Conservation (phyloP, 2,888 invertebrate genomes). For the Pachydiplax longipennis region DNA sequence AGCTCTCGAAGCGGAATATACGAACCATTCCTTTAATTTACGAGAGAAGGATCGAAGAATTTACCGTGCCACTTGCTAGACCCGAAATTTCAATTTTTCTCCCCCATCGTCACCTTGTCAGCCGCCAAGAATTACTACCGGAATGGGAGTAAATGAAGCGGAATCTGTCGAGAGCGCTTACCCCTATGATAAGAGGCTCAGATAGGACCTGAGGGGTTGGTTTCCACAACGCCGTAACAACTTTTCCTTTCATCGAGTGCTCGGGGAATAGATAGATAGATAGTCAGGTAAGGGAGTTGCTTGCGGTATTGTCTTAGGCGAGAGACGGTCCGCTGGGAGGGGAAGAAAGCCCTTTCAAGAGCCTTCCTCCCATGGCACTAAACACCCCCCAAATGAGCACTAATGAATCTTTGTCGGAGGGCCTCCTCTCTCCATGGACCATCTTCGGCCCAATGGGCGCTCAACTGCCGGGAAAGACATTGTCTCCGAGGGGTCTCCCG, state of each 20-base stretch:
- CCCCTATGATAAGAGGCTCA: not conserved
- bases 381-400: conserved; percentile 12
- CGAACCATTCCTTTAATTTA: too few species aligned
- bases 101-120: too few species aligned
- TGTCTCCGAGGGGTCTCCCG: not conserved
- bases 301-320: not conserved
- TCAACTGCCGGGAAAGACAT: conserved; percentile 38
- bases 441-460: conserved; percentile 22
- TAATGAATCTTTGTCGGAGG: conserved; percentile 30
- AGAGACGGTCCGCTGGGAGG: not conserved
- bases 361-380: not conserved
- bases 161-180: not conserved
- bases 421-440: not conserved
- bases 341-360: not conserved
- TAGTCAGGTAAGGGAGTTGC: not conserved
- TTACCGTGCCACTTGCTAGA: too few species aligned
- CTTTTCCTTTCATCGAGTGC: not conserved
- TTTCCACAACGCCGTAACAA: not conserved
- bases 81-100: too few species aligned
- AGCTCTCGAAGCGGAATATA: too few species aligned
- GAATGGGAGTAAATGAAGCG: too few species aligned
- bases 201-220: not conserved
- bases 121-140: too few species aligned
- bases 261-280: not conserved
- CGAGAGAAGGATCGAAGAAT: too few species aligned